Percentiles rank a stretch among this genome's conserved stretches.
Evolutionary conservation across 2,113 vertebrate species (phyloP).

Genomic region (Aspidoscelis tigris): DNA sequence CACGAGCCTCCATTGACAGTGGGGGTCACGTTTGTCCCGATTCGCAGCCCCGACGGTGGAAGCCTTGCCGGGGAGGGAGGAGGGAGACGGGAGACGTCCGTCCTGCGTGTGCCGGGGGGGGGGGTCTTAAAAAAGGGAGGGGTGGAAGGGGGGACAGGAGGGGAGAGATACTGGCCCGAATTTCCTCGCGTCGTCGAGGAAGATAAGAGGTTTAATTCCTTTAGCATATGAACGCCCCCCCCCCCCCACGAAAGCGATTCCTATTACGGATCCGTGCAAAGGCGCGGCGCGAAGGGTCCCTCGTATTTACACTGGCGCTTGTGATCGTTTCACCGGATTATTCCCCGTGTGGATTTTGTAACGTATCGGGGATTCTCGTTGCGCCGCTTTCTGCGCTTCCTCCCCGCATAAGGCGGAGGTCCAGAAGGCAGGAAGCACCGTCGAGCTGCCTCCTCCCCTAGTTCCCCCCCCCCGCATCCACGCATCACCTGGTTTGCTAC

Average conservation of each 20-base stretch:
- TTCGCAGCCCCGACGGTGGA: background rate
- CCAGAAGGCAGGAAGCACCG: background rate
- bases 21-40: background rate
- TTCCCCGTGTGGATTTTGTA: constrained; percentile 27
- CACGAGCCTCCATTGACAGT: background rate
- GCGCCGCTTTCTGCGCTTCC: background rate
- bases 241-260: constrained; percentile 10
- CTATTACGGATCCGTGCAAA: constrained; percentile 2
- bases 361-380: constrained; percentile 12
- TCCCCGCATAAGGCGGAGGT: background rate
- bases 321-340: constrained; percentile 39
- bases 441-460: background rate
- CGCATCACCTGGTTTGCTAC: background rate
- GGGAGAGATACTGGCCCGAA: constrained; percentile 20
- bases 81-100: background rate
- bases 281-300: constrained; percentile 1
- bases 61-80: background rate
- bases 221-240: constrained; percentile 25
- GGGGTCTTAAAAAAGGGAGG: background rate
- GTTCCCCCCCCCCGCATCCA: background rate
- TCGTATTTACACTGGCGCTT: constrained; percentile 13
- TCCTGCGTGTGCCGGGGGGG: background rate
- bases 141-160: background rate
- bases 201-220: constrained; percentile 36
- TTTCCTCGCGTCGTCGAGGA: constrained; percentile 10